Evolutionary conservation across 2,888 invertebrate species (phyloP).

Genomic region (Sminthurinus aureus): DNA sequence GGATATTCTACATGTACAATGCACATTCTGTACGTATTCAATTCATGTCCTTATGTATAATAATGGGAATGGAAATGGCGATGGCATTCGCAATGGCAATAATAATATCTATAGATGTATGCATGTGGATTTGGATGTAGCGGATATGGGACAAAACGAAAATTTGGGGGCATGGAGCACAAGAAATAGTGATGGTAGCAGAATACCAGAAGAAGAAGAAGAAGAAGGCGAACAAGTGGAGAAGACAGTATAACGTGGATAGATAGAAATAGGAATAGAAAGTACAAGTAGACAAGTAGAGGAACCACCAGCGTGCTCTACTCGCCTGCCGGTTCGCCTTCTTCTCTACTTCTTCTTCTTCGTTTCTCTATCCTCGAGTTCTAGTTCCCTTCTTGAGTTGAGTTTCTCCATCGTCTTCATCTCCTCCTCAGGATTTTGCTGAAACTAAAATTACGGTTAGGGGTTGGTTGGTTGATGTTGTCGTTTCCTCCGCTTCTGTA

Average conservation of each 20-base stretch:
- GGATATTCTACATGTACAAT: not conserved
- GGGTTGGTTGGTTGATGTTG: slow-evolving; percentile 12
- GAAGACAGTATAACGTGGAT: no score
- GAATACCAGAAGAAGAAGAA: not conserved
- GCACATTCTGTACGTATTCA: not conserved
- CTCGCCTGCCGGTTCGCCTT: not conserved
- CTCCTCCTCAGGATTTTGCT: slow-evolving; percentile 9
- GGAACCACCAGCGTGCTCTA: not conserved
- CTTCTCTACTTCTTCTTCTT: not conserved
- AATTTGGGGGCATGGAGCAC: not conserved
- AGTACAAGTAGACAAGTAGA: not conserved
- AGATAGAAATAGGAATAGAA: not conserved
- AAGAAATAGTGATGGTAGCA: no score
- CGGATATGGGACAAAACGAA: not conserved
- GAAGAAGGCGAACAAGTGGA: no score
- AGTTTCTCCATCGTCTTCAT: slow-evolving; percentile 4
- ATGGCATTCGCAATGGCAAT: no score
- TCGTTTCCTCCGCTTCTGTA: not conserved
- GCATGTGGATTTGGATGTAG: no score
- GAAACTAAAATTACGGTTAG: slow-evolving; percentile 11
- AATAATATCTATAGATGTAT: no score
- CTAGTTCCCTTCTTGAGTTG: not conserved
- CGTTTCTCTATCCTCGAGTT: not conserved
- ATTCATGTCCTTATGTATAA: not conserved
- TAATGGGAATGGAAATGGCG: no score